phyloP scores from a whole-genome alignment of 1,140 invertebrate species.

The Drosophila mauritiana region DNA sequence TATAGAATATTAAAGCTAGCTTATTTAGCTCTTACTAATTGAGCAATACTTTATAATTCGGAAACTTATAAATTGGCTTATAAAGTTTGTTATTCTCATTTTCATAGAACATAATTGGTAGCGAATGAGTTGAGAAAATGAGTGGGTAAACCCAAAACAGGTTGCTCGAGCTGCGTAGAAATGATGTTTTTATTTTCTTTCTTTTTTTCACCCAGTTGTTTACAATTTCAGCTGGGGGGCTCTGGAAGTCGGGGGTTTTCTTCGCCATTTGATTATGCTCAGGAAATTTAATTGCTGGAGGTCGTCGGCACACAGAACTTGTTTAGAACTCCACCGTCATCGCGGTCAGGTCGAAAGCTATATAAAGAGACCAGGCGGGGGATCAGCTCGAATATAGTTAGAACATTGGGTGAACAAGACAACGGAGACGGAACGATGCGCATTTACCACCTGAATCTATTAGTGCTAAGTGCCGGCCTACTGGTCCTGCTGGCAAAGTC shows the following conservation, averaged over 20 bases:
- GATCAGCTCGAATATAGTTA: slow-evolving; percentile 21
- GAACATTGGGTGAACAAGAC: slow-evolving; percentile 8
- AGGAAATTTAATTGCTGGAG: slow-evolving; percentile 76
- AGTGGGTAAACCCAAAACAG: slow-evolving; percentile 16
- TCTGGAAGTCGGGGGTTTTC: slow-evolving; percentile 53
- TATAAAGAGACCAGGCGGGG: slow-evolving; percentile 54
- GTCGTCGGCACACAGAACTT: slow-evolving; percentile 62
- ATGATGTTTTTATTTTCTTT: slow-evolving; percentile 43
- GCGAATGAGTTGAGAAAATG: not conserved
- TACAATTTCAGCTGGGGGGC: slow-evolving; percentile 27
- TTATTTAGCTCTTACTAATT: not conserved
- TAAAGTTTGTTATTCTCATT: not conserved
- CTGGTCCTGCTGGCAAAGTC: slow-evolving; percentile 39
- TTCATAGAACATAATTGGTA: slow-evolving; percentile 37
- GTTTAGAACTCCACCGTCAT: slow-evolving; percentile 59
- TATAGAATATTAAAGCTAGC: too few species aligned
- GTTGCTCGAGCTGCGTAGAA: slow-evolving; percentile 36
- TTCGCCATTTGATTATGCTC: slow-evolving; percentile 69
- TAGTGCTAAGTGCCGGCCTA: slow-evolving; percentile 66
- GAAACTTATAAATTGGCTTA: not conserved
- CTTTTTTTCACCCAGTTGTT: slow-evolving; percentile 12
- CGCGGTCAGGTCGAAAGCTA: slow-evolving; percentile 20
- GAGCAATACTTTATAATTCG: too few species aligned
- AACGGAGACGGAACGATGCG: slow-evolving; percentile 46
- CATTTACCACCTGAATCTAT: slow-evolving; percentile 60